A percentile compares a stretch with the other conserved stretches of the same genome.
phyloP scores from a whole-genome alignment of 2,888 invertebrate species.

The Drosophila differens region DNA sequence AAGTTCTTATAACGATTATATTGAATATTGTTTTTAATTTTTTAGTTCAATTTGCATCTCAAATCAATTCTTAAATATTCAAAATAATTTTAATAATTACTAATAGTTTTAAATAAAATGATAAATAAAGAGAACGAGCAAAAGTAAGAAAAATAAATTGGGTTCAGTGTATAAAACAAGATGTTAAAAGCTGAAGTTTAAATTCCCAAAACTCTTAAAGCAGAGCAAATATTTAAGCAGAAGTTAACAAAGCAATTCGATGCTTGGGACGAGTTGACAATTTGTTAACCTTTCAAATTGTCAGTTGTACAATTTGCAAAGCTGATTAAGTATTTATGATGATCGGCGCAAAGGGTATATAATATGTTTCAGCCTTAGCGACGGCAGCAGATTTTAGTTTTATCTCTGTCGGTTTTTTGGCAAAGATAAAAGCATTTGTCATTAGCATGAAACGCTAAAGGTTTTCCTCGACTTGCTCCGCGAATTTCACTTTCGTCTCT shows the following conservation, averaged over 20 bases:
- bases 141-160: too few species aligned
- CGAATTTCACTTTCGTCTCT: slow-evolving; percentile 28
- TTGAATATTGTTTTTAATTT: neutral
- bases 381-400: slow-evolving; percentile 61
- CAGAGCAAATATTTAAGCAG: neutral
- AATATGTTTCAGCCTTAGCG: slow-evolving; percentile 8
- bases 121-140: neutral
- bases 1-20: neutral
- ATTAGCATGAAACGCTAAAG: slow-evolving; percentile 76
- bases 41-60: too few species aligned
- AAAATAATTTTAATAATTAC: neutral
- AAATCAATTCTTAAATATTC: too few species aligned
- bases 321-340: slow-evolving; percentile 9
- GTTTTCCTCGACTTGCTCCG: slow-evolving; percentile 45
- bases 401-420: slow-evolving; percentile 33
- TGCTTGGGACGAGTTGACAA: neutral
- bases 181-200: neutral
- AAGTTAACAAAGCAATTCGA: neutral
- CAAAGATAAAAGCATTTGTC: slow-evolving; percentile 79
- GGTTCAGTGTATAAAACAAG: neutral
- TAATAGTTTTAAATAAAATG: neutral
- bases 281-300: neutral
- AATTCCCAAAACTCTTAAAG: neutral
- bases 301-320: slow-evolving; percentile 3
- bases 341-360: slow-evolving; percentile 42